Evolutionary conservation across 1,140 invertebrate genomes (phyloP).

Genomic region (Agrilus planipennis): DNA sequence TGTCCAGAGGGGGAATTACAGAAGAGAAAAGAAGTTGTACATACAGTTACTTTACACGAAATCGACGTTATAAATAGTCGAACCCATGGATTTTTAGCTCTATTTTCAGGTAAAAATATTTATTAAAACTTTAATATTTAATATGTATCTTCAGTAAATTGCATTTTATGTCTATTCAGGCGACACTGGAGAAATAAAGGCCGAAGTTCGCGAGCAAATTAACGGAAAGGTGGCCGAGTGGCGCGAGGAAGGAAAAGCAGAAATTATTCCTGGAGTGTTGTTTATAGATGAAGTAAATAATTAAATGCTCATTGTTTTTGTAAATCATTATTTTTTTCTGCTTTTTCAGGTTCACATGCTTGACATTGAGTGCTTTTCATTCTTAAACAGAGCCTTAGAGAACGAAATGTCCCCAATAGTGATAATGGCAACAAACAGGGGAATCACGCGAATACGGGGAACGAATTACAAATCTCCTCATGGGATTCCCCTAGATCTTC

Average conservation of each 20-base stretch:
- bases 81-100: constrained; percentile 92
- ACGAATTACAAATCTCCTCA: constrained; percentile 91
- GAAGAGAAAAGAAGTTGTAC: constrained; percentile 97
- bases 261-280: constrained; percentile 92
- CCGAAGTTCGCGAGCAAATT: constrained; percentile 96
- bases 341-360: constrained; percentile 83
- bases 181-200: constrained; percentile 98
- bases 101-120: constrained; percentile 95
- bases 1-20: constrained; percentile 98
- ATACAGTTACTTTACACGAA: constrained; percentile 97
- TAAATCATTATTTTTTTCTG: not conserved
- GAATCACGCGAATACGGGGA: constrained; percentile 90
- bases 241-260: constrained; percentile 97
- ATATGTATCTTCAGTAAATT: not conserved
- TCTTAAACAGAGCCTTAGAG: constrained; percentile 90
- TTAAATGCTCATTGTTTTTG: not conserved
- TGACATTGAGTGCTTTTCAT: constrained; percentile 98
- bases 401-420: constrained; percentile 95
- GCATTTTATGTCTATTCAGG: constrained; percentile 39
- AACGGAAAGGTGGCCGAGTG: constrained; percentile 97
- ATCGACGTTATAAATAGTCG: constrained; percentile 97
- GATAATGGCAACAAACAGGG: constrained; percentile 98
- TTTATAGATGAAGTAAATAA: constrained; percentile 72
- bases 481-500: constrained; percentile 90
- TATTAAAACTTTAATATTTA: constrained; percentile 8